Evolutionary conservation across 2,888 invertebrate species (phyloP).

Genomic region (Oscheius sp.): DNA sequence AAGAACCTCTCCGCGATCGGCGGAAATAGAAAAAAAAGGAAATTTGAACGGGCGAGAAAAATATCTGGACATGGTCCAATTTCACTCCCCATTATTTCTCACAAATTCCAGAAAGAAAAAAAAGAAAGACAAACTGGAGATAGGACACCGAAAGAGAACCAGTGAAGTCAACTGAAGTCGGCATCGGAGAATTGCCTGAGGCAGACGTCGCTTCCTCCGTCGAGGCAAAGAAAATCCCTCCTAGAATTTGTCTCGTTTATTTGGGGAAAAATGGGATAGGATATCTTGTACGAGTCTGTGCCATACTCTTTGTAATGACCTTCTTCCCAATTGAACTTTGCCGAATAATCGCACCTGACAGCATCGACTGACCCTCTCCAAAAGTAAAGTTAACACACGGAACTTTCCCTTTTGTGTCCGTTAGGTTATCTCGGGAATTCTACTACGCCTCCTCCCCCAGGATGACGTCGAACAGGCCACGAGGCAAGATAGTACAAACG

Average conservation of each 20-base stretch:
- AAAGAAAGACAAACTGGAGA: too few relatives aligned
- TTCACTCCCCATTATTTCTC: too few relatives aligned
- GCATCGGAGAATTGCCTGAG: too few relatives aligned
- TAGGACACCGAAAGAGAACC: too few relatives aligned
- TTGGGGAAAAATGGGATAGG: too few relatives aligned
- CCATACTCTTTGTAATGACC: neutral
- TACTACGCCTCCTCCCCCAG: neutral
- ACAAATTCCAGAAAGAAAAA: too few relatives aligned
- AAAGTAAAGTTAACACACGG: neutral
- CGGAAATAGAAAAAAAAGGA: neutral
- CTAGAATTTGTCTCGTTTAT: too few relatives aligned
- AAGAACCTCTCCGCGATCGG: neutral
- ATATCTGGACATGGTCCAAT: neutral
- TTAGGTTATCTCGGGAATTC: neutral
- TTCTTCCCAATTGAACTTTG: constrained; percentile 20
- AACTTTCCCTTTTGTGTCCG: constrained; percentile 1
- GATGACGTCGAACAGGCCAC: neutral
- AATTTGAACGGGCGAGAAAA: neutral
- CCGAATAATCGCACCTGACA: constrained; percentile 29
- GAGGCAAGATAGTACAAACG: neutral
- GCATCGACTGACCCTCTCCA: neutral
- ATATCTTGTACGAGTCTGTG: neutral
- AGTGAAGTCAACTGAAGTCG: too few relatives aligned
- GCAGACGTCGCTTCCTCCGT: too few relatives aligned
- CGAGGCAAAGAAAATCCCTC: too few relatives aligned